phyloP scores from a whole-genome alignment of 1,140 invertebrate species.

The Eufriesea mexicana region DNA sequence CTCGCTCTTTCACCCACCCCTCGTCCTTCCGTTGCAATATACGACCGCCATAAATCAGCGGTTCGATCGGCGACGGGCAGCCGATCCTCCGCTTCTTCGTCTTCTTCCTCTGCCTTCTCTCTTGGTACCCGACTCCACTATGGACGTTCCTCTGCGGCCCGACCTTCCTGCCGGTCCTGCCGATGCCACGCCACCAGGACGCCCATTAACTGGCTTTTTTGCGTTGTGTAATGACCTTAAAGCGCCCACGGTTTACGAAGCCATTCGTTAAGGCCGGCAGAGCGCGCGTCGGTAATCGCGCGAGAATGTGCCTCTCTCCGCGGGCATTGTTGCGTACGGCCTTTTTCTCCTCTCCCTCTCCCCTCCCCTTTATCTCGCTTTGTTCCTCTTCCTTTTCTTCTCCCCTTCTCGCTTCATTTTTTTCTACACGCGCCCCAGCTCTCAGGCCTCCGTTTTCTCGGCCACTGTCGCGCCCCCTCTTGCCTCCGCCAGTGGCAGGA shows the following conservation, averaged over 20 bases:
- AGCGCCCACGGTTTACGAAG: conserved; percentile 72
- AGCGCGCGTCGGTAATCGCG: conserved; percentile 53
- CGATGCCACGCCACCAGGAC: conserved; percentile 47
- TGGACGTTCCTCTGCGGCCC: conserved; percentile 31
- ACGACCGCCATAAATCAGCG: conserved; percentile 68
- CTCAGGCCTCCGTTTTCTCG: background rate
- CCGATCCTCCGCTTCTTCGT: conserved; percentile 21
- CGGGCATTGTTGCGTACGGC: conserved; percentile 64
- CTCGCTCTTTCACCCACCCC: background rate
- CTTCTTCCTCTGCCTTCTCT: background rate
- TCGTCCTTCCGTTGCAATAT: conserved; percentile 60
- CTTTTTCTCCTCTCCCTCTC: conserved; percentile 37
- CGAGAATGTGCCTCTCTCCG: conserved; percentile 62
- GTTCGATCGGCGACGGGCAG: conserved; percentile 56
- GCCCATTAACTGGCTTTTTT: conserved; percentile 71
- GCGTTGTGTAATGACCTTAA: conserved; percentile 72
- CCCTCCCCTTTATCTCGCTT: background rate
- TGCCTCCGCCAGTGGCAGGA: no score
- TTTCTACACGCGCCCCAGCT: background rate
- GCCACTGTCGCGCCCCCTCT: no score
- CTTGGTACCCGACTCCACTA: no score
- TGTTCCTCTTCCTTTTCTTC: background rate
- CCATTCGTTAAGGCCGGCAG: conserved; percentile 68
- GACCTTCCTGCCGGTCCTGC: conserved; percentile 18
- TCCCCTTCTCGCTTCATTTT: background rate